Base-by-base conservation (phyloP, 2,888 invertebrate genomes). In the Spisula subtruncata region DNA sequence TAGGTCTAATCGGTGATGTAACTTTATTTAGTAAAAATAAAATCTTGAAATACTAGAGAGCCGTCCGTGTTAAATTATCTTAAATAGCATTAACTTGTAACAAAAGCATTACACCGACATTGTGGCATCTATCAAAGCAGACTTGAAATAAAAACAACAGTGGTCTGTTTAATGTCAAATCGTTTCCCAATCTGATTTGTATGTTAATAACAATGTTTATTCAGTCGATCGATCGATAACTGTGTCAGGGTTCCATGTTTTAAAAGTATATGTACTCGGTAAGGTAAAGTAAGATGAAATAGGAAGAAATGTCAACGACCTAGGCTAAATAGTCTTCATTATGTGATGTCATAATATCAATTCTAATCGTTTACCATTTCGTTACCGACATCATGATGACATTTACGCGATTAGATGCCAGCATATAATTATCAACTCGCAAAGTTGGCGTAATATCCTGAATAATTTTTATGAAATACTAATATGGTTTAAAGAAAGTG, bases 51-150 rank as follows among this genome's bases (percentile, higher is more conserved):
- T 12, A 51, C 51, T 1, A 16, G 4, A 51, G 6, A 51, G 16
- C 16, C 1, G 14, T 51, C 14, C 25, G 25, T 66, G 25, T n/a
- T 18, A 20, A 60, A 60, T 4, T 60, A 25, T n/a, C 25, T 66
- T 66, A 66, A 66, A 25, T 66, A 66, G 60, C 10, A 66, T 66
- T 60, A 25, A 66, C 60, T 25, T 66, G 25, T 66, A 66, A 66
- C 25, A 66, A 66, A 4, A 25, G 25, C 25, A 66, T 66, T 2
- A 66, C 60, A 5, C 2, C 2, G 60, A 10, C 20, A 66, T n/a
- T 25, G 25, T 25, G 25, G 25, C 60, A 66, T 66, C 60, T 25
- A 66, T 66, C 60, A 66, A 10, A n/a, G 20, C 25, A 10, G 60
- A 66, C 25, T 66, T 66, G 60, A 66, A 66, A 25, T 12, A 12